Base-by-base conservation (phyloP, 2,888 invertebrate species). In the Lymantria monacha region DNA sequence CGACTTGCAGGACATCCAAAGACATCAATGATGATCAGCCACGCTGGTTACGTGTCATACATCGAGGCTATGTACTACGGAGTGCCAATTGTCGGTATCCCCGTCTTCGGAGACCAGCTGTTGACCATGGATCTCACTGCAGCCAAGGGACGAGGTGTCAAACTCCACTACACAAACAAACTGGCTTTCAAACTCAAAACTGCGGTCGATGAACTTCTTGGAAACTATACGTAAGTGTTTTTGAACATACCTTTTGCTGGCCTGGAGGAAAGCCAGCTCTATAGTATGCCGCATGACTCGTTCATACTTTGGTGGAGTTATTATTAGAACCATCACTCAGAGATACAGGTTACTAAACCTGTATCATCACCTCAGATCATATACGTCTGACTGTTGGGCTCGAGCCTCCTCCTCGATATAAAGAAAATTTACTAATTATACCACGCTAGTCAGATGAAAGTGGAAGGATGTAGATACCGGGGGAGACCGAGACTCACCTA, bases 31-130 rank as follows among this genome's bases (percentile, higher is more conserved):
- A 65, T 79, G 44, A 73, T 85, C 15, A 75, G 67, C 0, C 70
- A 79, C 42, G 83, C 80, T 9, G 76, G 74, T 0, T 53, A 70
- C 14, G 54, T 72, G 1, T 75, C 82, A 0, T 59, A 72, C 36
- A 70, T 71, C 46, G 81, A 83, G 46, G 79, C 83, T 0, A 69
- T 72, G 13, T 71, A 76, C 44, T 71, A 72, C 49, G 81, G 82
- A 11, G 78, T 83, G 11, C 84, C 84, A 0, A 44, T 81, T 8
- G 62, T 83, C 3, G 77, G 73, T 0, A 61, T 81, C 1, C 83
- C 85, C 0, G 51, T 78, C 3, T 63, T 61, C 9, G 73, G 61
- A 3, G 83, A 83, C 48, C 84, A 85, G 59, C 69, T 72, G 46
- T 55, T 76, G 7, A 75, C 72, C 44, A 60, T 72, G 30, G 70